Evolutionary conservation across 2,113 vertebrate genomes (phyloP).

Genomic region (Antennarius striatus): DNA sequence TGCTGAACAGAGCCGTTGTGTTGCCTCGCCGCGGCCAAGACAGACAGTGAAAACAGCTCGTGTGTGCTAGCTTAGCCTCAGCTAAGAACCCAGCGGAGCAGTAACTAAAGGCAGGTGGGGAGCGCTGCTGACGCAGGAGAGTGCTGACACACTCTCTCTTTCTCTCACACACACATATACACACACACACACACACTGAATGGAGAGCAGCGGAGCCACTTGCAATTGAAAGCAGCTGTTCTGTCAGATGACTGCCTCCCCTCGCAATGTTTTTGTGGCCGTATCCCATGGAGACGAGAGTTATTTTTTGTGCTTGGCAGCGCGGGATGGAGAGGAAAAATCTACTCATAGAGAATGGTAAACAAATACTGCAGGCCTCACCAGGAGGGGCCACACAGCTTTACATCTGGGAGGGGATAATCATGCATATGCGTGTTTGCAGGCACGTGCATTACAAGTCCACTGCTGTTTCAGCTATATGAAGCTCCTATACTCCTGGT

Average conservation of each 20-base stretch:
- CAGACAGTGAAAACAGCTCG: constrained; percentile 38
- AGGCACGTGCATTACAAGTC: constrained; percentile 24
- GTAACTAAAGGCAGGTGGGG: constrained; percentile 71
- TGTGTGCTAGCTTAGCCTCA: constrained; percentile 51
- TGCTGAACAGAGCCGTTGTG: constrained; percentile 14
- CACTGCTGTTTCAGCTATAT: constrained; percentile 38
- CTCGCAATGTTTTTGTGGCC: constrained; percentile 69
- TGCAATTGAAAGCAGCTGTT: constrained; percentile 83
- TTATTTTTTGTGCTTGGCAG: constrained; percentile 77
- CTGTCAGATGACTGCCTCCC: constrained; percentile 69
- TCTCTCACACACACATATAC: no score
- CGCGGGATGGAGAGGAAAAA: constrained; percentile 77
- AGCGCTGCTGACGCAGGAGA: constrained; percentile 65
- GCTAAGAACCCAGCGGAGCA: constrained; percentile 52
- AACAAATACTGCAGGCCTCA: constrained; percentile 71
- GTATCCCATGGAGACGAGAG: constrained; percentile 76
- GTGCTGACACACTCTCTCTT: constrained; percentile 28
- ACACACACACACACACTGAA: constrained; percentile 29
- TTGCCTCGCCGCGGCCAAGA: constrained; percentile 29
- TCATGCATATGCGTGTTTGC: constrained; percentile 15
- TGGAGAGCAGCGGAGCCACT: constrained; percentile 51
- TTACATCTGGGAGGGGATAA: constrained; percentile 43
- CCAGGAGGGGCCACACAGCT: constrained; percentile 68
- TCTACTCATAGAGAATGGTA: constrained; percentile 73
- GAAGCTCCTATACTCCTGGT: constrained; percentile 10